A percentile compares a stretch with the other conserved stretches of the same genome.
These are phyloP conservation scores for Stenodera caucasica DNA, from an alignment of 2,888 invertebrate genomes.

Conservation along the genomic window DNA sequence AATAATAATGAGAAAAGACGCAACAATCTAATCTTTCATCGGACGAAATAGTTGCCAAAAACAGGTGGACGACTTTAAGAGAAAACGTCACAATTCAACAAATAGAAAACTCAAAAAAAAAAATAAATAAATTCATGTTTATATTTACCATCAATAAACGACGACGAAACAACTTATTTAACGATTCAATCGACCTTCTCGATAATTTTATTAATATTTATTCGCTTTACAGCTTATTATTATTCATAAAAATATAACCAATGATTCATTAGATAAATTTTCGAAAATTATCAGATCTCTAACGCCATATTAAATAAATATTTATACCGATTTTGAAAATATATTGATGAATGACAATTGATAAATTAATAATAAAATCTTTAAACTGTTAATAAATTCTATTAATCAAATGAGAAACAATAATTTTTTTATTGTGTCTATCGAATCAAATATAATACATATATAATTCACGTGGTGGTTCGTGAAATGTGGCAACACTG, in stretches of 20 bases:
- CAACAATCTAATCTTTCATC: neutral
- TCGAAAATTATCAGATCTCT: neutral
- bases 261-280: slow-evolving; percentile 13
- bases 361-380: neutral
- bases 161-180: slow-evolving; percentile 11
- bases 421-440: neutral
- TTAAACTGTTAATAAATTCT: neutral
- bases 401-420: neutral
- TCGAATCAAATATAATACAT: neutral
- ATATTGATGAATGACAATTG: neutral
- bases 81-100: too few relatives aligned
- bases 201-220: neutral
- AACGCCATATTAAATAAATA: neutral
- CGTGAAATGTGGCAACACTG: neutral
- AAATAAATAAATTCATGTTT: too few relatives aligned
- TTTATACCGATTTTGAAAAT: neutral
- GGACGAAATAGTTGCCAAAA: neutral
- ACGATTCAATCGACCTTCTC: slow-evolving; percentile 22
- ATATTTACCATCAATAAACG: slow-evolving; percentile 11
- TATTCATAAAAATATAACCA: slow-evolving; percentile 14
- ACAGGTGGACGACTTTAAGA: neutral
- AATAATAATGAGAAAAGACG: too few relatives aligned
- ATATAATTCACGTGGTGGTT: slow-evolving; percentile 5
- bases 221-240: neutral
- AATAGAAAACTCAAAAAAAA: too few relatives aligned